Conservation (phyloP, 2,888 invertebrate species). For the Bellardia pandia region DNA sequence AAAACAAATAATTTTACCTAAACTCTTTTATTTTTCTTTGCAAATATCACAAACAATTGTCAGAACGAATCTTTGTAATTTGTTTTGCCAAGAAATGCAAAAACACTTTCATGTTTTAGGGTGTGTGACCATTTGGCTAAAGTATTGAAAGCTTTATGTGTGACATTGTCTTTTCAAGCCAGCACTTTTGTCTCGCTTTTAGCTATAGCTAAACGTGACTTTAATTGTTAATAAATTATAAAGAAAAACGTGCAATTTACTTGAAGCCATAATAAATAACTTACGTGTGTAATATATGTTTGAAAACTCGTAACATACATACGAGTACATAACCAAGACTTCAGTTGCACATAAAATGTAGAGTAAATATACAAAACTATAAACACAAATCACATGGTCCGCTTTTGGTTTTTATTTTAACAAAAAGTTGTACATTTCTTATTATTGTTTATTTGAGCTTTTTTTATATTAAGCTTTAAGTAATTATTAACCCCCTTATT, state of each 20-base stretch:
- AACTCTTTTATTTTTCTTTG: too few relatives aligned
- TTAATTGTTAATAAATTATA: conserved; percentile 52
- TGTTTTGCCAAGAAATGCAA: not conserved
- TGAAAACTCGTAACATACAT: not conserved
- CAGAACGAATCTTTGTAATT: not conserved
- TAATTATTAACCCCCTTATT: too few relatives aligned
- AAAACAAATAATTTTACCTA: too few relatives aligned
- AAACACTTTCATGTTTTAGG: conserved; percentile 44
- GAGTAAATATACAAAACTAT: not conserved
- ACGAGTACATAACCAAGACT: not conserved
- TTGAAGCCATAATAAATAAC: conserved; percentile 8
- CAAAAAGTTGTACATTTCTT: not conserved
- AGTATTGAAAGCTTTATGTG: not conserved
- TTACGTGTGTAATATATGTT: not conserved
- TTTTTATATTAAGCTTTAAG: too few relatives aligned
- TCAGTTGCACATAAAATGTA: not conserved
- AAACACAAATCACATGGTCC: not conserved
- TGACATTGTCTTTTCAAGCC: not conserved
- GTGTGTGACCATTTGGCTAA: conserved; percentile 25
- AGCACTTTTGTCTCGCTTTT: not conserved
- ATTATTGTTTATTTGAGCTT: too few relatives aligned
- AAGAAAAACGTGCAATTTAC: conserved; percentile 38
- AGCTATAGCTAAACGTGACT: conserved; percentile 15
- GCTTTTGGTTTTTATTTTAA: not conserved
- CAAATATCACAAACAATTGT: not conserved